Conservation (phyloP, 1,140 invertebrate species). For the Mycetomoellerius zeteki region DNA sequence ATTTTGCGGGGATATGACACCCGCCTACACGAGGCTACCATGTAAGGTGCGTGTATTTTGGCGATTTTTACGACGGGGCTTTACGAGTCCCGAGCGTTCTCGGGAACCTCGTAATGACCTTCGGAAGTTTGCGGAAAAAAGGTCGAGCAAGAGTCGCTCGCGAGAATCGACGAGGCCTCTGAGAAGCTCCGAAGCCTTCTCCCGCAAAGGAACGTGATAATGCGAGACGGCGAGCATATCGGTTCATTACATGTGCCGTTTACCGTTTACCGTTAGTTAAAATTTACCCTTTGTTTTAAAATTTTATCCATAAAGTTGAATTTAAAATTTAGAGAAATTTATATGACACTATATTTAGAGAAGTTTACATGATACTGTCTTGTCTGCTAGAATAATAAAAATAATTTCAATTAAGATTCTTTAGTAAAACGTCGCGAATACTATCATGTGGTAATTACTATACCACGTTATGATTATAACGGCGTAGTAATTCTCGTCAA, state of each 20-base stretch:
- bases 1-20: constrained; percentile 78
- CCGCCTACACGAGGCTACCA: constrained; percentile 75
- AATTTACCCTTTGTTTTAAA: neutral
- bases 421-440: neutral
- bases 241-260: constrained; percentile 25
- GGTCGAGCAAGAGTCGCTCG: constrained; percentile 49
- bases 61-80: constrained; percentile 76
- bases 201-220: constrained; percentile 36
- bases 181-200: constrained; percentile 28
- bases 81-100: constrained; percentile 71
- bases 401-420: neutral
- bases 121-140: constrained; percentile 76
- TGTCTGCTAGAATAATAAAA: neutral
- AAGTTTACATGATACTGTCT: neutral
- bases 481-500: constrained; percentile 16
- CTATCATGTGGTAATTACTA: neutral
- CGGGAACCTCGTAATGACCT: constrained; percentile 74
- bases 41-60: constrained; percentile 79
- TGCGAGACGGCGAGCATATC: constrained; percentile 20
- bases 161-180: constrained; percentile 57
- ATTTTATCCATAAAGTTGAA: neutral
- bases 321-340: neutral
- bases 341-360: neutral
- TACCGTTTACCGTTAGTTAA: constrained; percentile 16
- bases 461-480: constrained; percentile 1